Evolutionary conservation across 2,113 vertebrate species (phyloP).

Genomic region (Gnathonemus longibarbis): DNA sequence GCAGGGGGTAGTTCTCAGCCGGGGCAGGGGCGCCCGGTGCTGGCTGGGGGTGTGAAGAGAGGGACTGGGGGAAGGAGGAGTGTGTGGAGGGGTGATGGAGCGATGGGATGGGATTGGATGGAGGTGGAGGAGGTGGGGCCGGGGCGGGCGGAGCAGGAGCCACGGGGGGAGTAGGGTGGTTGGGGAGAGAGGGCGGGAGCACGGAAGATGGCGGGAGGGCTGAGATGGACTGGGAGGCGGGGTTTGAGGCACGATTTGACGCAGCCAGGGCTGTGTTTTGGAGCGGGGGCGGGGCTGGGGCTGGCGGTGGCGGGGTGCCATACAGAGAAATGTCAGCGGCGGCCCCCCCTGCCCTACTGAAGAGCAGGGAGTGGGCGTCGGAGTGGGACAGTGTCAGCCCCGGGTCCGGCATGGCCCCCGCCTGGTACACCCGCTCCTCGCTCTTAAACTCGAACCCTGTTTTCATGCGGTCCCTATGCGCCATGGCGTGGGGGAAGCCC

Average conservation of each 20-base stretch:
- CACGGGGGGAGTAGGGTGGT: constrained; percentile 35
- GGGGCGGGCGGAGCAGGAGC: constrained; percentile 40
- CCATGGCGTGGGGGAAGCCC: constrained; percentile 60
- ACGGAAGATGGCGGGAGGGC: constrained; percentile 35
- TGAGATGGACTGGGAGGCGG: constrained; percentile 53
- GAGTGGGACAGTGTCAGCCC: constrained; percentile 41
- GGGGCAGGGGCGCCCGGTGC: constrained; percentile 45
- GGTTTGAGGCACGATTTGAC: constrained; percentile 52
- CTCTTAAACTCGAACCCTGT: constrained; percentile 84
- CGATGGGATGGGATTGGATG: constrained; percentile 36
- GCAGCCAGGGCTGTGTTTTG: constrained; percentile 51
- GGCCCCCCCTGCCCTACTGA: constrained; percentile 52
- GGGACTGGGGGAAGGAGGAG: constrained; percentile 57
- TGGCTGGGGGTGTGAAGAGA: constrained; percentile 58
- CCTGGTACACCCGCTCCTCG: constrained; percentile 59
- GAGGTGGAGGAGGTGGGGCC: constrained; percentile 53
- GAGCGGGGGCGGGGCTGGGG: constrained; percentile 48
- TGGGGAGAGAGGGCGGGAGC: neutral
- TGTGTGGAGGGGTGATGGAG: constrained; percentile 53
- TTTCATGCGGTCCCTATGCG: constrained; percentile 85
- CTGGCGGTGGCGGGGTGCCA: constrained; percentile 59
- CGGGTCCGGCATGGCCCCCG: constrained; percentile 50
- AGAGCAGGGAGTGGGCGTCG: constrained; percentile 61
- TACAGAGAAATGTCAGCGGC: constrained; percentile 59
- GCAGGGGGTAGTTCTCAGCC: constrained; percentile 66